These are phyloP conservation scores for Myotis findleyi DNA, from an alignment of 2,797 vertebrate genomes.

Conservation along the genomic window DNA sequence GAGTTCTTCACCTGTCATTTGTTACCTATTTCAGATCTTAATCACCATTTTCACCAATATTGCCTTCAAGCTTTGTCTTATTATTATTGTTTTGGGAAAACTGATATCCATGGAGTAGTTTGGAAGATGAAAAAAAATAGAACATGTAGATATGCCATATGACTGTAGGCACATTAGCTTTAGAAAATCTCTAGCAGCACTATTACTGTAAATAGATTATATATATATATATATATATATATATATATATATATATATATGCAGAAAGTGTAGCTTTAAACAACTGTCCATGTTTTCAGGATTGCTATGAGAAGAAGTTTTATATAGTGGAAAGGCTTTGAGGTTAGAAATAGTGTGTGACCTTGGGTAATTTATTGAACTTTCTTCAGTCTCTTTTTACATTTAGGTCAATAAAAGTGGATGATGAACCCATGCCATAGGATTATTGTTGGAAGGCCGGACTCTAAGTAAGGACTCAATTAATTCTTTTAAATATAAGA, in stretches of 20 bases:
- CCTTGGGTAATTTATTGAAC: not conserved
- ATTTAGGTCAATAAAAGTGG: not conserved
- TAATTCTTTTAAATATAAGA: not conserved
- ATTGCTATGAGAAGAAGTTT: not conserved
- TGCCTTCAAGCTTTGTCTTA: not conserved
- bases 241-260: too few relatives aligned
- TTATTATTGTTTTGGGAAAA: not conserved
- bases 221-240: too few relatives aligned
- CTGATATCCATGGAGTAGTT: not conserved
- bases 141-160: not conserved
- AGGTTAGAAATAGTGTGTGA: not conserved
- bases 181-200: not conserved
- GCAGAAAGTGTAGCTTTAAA: not conserved
- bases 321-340: not conserved
- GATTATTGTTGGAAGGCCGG: not conserved
- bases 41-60: not conserved
- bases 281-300: not conserved
- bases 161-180: not conserved
- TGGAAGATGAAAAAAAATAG: not conserved
- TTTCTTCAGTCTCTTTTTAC: not conserved
- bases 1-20: not conserved
- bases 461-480: not conserved
- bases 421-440: not conserved
- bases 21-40: conserved; percentile 9
- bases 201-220: not conserved